Evolutionary conservation across 1,140 invertebrate species (phyloP).

Genomic region (Caenorhabditis tropicalis): DNA sequence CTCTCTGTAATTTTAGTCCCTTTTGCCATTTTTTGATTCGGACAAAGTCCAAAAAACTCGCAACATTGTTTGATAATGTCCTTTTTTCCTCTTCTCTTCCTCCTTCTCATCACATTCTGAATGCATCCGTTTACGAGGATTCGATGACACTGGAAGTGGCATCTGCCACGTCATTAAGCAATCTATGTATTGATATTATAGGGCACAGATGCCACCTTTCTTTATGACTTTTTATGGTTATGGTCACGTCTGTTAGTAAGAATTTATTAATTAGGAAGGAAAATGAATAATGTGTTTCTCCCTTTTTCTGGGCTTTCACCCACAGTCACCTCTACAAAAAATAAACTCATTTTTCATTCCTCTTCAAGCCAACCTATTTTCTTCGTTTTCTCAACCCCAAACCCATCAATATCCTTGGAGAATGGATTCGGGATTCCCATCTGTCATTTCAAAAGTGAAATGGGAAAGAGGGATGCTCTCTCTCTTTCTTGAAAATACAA

Average conservation of each 20-base stretch:
- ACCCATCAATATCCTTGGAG: conserved; percentile 29
- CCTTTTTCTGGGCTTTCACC: too few species aligned
- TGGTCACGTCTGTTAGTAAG: background rate
- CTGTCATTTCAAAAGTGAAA: conserved; percentile 31
- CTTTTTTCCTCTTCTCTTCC: background rate
- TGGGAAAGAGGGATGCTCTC: background rate
- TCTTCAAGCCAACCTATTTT: background rate
- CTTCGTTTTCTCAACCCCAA: background rate
- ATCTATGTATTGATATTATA: conserved; percentile 35
- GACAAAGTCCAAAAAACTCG: background rate
- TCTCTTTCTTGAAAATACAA: conserved; percentile 35
- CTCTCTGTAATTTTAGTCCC: background rate
- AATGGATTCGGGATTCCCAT: conserved; percentile 41
- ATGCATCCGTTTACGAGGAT: conserved; percentile 41
- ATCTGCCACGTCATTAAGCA: conserved; percentile 37
- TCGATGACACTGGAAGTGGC: background rate
- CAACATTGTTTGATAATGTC: conserved; percentile 6
- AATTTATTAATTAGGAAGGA: too few species aligned
- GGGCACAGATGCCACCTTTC: conserved; percentile 12
- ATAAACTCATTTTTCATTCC: background rate
- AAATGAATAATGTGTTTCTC: too few species aligned
- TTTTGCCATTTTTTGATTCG: background rate
- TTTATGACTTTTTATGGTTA: background rate
- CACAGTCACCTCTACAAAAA: background rate
- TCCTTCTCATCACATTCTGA: conserved; percentile 29